Conservation (phyloP, 2,888 invertebrate species). For the Agrotis puta region DNA sequence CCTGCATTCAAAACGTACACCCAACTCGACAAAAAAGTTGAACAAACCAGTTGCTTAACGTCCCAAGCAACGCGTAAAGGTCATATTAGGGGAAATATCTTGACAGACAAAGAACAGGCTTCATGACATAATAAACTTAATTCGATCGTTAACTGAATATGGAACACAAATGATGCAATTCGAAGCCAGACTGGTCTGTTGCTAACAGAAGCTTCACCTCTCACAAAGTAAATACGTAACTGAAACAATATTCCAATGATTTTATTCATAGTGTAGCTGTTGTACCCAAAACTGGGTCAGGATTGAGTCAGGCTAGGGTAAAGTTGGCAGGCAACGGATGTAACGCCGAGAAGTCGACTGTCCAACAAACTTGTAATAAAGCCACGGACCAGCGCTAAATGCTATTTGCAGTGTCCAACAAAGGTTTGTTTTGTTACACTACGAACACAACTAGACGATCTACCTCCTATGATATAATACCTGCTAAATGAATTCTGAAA, state of each 20-base stretch:
- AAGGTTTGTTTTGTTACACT: slow-evolving; percentile 58
- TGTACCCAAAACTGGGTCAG: slow-evolving; percentile 65
- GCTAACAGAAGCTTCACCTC: slow-evolving; percentile 15
- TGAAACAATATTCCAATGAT: slow-evolving; percentile 58
- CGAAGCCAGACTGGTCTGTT: slow-evolving; percentile 8
- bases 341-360: slow-evolving; percentile 63
- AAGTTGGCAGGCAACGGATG: slow-evolving; percentile 71
- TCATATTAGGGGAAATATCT: slow-evolving; percentile 39
- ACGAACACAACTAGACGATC: slow-evolving; percentile 28
- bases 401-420: slow-evolving; percentile 62
- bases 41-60: slow-evolving; percentile 40
- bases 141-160: slow-evolving; percentile 24
- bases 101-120: slow-evolving; percentile 20
- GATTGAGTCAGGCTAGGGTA: slow-evolving; percentile 66
- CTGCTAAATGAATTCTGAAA: slow-evolving; percentile 23
- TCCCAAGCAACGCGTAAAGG: slow-evolving; percentile 35
- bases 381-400: slow-evolving; percentile 62
- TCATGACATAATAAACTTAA: slow-evolving; percentile 21
- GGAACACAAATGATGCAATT: slow-evolving; percentile 37
- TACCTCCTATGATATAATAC: slow-evolving; percentile 32
- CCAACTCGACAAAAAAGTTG: slow-evolving; percentile 39
- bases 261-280: slow-evolving; percentile 49
- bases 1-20: slow-evolving; percentile 5
- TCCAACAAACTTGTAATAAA: slow-evolving; percentile 72
- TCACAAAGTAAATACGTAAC: slow-evolving; percentile 29